A percentile compares a stretch with the other conserved stretches of the same genome.
phyloP scores from a whole-genome alignment of 1,140 invertebrate species.

The Hypothenemus hampei region DNA sequence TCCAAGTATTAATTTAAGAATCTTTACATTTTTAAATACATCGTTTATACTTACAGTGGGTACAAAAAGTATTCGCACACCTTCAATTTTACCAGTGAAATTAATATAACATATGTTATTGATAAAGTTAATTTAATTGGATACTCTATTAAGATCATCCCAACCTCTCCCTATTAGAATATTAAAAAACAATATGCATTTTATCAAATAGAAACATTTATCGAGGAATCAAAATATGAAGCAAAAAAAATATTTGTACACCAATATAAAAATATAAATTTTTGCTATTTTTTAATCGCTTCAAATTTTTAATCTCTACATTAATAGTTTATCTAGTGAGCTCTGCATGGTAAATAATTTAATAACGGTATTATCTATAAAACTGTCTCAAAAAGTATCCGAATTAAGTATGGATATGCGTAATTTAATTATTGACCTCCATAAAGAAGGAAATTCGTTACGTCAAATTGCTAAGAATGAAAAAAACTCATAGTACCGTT shows the following conservation, averaged over 20 bases:
- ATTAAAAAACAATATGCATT: neutral
- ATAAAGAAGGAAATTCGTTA: neutral
- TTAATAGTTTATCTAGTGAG: too few species aligned
- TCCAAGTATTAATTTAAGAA: too few species aligned
- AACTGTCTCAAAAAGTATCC: too few species aligned
- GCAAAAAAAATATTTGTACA: neutral
- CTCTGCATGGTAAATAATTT: too few species aligned
- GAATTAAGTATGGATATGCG: neutral
- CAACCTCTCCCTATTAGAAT: neutral
- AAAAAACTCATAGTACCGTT: neutral
- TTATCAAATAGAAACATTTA: too few species aligned
- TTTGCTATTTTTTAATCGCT: too few species aligned
- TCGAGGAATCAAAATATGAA: neutral
- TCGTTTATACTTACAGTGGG: slow-evolving; percentile 31
- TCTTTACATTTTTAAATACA: too few species aligned
- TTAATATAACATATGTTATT: neutral
- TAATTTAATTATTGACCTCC: neutral
- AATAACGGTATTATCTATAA: too few species aligned
- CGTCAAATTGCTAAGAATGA: too few species aligned
- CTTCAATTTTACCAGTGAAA: slow-evolving; percentile 16
- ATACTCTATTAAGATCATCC: neutral
- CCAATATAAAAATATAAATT: neutral
- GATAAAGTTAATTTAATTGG: neutral
- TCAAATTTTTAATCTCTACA: too few species aligned
- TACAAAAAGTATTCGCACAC: slow-evolving; percentile 33